phyloP scores from a whole-genome alignment of 2,888 invertebrate species.

The Cataglyphis cursor region DNA sequence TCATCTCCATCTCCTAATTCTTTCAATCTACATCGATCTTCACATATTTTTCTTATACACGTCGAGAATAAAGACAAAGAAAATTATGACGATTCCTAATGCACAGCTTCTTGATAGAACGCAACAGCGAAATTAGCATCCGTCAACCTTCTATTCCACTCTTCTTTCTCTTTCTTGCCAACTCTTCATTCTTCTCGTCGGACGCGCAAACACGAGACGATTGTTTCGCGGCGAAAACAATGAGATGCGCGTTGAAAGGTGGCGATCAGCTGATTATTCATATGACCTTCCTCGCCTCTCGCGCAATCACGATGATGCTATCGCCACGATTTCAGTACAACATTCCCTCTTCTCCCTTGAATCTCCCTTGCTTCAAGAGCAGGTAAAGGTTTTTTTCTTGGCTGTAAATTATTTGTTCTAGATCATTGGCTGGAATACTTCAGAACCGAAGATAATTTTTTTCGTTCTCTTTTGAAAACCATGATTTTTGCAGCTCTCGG shows the following conservation, averaged over 20 bases:
- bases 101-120: neutral
- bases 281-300: conserved; percentile 55
- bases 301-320: conserved; percentile 44
- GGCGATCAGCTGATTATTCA: conserved; percentile 23
- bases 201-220: conserved; percentile 77
- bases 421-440: neutral
- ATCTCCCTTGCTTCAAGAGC: neutral
- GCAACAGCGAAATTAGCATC: conserved; percentile 11
- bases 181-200: conserved; percentile 41
- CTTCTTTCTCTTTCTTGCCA: neutral
- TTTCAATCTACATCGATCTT: conserved; percentile 5
- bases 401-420: conserved; percentile 22
- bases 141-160: neutral
- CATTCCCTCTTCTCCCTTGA: neutral
- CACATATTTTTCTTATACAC: neutral
- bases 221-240: conserved; percentile 79
- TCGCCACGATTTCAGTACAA: conserved; percentile 44
- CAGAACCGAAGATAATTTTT: conserved; percentile 4
- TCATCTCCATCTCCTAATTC: neutral
- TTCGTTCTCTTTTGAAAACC: neutral
- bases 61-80: conserved; percentile 14
- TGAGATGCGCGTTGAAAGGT: conserved; percentile 74
- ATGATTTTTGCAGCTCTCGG: conserved; percentile 2
- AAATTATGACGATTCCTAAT: conserved; percentile 25
- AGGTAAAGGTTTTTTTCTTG: neutral